phyloP scores from a whole-genome alignment of 2,888 invertebrate genomes.

The Cheilosia scutellata region DNA sequence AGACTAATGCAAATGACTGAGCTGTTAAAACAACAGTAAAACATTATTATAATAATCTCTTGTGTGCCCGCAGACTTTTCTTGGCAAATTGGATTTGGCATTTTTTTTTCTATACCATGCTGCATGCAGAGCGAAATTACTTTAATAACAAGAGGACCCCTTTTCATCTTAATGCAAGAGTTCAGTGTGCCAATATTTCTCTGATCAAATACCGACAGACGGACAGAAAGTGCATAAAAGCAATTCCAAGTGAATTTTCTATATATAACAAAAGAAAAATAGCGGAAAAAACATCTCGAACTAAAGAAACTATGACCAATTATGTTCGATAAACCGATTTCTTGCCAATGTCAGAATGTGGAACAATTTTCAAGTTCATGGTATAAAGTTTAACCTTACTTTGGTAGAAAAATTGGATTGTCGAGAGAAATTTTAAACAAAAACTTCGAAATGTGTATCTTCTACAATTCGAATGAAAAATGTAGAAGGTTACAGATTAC shows the following conservation, averaged over 20 bases:
- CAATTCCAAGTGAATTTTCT: constrained; percentile 20
- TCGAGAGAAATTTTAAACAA: not conserved
- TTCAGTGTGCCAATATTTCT: constrained; percentile 36
- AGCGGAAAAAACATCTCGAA: constrained; percentile 21
- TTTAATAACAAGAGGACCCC: constrained; percentile 29
- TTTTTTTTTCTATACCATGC: constrained; percentile 12
- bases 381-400: not conserved
- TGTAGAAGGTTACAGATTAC: no score
- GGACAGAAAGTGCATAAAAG: constrained; percentile 29
- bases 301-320: constrained; percentile 53
- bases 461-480: no score
- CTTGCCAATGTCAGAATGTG: constrained; percentile 36
- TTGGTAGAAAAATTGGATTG: not conserved
- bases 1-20: constrained; percentile 38
- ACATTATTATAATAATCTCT: constrained; percentile 57
- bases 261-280: constrained; percentile 15
- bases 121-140: constrained; percentile 30
- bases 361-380: constrained; percentile 31
- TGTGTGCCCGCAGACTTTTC: constrained; percentile 35
- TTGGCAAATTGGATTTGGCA: constrained; percentile 51
- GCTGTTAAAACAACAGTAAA: constrained; percentile 60
- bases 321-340: constrained; percentile 55
- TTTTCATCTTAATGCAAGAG: constrained; percentile 29
- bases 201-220: constrained; percentile 22
- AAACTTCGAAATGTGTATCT: no score